Evolutionary conservation across 2,888 invertebrate species (phyloP).

Genomic region (Dryomyza anilis): DNA sequence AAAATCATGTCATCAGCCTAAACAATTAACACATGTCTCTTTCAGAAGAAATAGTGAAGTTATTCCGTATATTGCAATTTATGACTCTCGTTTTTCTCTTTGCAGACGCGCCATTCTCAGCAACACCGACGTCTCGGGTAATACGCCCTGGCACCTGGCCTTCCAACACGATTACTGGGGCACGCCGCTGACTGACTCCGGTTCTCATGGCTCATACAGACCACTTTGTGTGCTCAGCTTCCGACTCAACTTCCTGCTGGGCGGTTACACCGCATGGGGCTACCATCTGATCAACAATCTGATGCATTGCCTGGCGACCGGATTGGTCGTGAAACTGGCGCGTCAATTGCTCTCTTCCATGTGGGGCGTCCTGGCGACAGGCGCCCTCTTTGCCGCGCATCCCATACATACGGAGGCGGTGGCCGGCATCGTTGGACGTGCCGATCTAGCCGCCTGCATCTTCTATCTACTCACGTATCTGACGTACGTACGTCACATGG

Average conservation of each 20-base stretch:
- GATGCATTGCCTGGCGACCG: slow-evolving; percentile 84
- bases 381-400: slow-evolving; percentile 90
- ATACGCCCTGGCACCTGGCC: slow-evolving; percentile 80
- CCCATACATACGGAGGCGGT: slow-evolving; percentile 98
- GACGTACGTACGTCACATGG: slow-evolving; percentile 80
- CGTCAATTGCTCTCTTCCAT: slow-evolving; percentile 71
- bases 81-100: slow-evolving; percentile 44
- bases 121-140: slow-evolving; percentile 89
- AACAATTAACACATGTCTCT: no score
- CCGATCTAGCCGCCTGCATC: slow-evolving; percentile 90
- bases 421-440: slow-evolving; percentile 92
- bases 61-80: no score
- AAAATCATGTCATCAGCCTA: neutral
- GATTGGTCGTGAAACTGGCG: slow-evolving; percentile 79
- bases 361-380: slow-evolving; percentile 76
- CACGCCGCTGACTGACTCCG: slow-evolving; percentile 87
- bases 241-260: slow-evolving; percentile 80
- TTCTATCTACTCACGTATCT: slow-evolving; percentile 88
- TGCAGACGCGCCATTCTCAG: slow-evolving; percentile 93
- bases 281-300: slow-evolving; percentile 87
- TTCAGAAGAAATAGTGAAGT: no score
- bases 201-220: slow-evolving; percentile 96
- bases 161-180: slow-evolving; percentile 98
- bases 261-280: slow-evolving; percentile 79
- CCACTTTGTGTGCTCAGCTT: slow-evolving; percentile 90